Evolutionary conservation across 2,888 invertebrate genomes (phyloP).

Genomic region (Brassicogethes aeneus): DNA sequence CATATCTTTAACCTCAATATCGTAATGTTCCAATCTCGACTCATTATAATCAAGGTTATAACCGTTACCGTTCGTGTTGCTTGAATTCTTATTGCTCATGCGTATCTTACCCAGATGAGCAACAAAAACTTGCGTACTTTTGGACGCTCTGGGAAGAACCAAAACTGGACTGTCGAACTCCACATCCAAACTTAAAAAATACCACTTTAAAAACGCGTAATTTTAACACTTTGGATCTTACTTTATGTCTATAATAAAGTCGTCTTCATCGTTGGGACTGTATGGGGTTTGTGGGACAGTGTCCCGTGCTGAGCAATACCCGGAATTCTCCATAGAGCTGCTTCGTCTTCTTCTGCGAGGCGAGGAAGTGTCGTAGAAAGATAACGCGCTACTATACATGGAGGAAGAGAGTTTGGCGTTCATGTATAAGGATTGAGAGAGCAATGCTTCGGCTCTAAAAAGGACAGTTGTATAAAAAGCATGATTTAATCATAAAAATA

Average conservation of each 20-base stretch:
- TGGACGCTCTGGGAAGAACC: conserved; percentile 70
- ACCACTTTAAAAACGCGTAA: conserved; percentile 11
- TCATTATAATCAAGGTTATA: conserved; percentile 21
- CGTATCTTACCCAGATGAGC: conserved; percentile 88
- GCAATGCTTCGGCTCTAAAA: conserved; percentile 46
- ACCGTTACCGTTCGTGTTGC: conserved; percentile 12
- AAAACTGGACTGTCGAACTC: conserved; percentile 87
- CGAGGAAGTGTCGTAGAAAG: conserved; percentile 37
- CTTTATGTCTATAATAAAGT: conserved; percentile 33
- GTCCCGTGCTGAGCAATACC: conserved; percentile 34
- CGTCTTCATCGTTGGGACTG: conserved; percentile 34
- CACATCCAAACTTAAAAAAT: conserved; percentile 55
- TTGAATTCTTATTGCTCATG: conserved; percentile 36
- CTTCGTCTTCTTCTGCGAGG: conserved; percentile 42
- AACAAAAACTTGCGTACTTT: conserved; percentile 76
- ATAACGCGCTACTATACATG: conserved; percentile 36
- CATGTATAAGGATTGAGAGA: conserved; percentile 49
- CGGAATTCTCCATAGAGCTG: conserved; percentile 32
- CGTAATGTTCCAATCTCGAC: conserved; percentile 43
- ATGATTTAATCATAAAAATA: background rate
- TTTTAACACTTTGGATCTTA: conserved; percentile 31
- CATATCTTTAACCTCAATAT: conserved; percentile 74
- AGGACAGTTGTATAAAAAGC: background rate
- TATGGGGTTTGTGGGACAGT: conserved; percentile 39
- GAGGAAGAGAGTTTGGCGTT: conserved; percentile 46